Evolutionary conservation across 2,113 vertebrate species (phyloP), one percentile per base, ranked within the genome.

Genomic region (Phasianus colchicus): DNA sequence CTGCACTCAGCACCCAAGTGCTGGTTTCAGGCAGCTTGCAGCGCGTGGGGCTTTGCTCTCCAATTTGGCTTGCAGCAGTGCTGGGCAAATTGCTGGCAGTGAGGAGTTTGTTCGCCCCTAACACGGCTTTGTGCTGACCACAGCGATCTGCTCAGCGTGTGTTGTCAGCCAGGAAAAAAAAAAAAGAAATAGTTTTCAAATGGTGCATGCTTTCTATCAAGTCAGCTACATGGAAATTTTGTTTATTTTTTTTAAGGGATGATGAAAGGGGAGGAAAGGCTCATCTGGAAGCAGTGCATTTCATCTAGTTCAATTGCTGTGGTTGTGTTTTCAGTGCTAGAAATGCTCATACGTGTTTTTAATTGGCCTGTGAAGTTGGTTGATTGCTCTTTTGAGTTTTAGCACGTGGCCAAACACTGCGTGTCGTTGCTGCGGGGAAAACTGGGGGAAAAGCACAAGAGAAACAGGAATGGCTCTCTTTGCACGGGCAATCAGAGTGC

Each of bases 401-500:
- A 6, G 10, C 43, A 7, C 24, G n/a, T n/a, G 43, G 34, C 9
- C 66, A 65, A 14, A 50, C 1, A 1, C 16, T 54, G 34, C 9
- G 5, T 20, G n/a, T 7, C 36, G 45, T 50, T 15, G 25, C 15
- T 63, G 27, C 13, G 2, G 27, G 64, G 43, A 34, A 64, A 71
- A 67, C 2, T 0, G 52, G 32, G 19, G 63, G 66, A 34, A 29
- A 63, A 13, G 18, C 0, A 1, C 52, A 83, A 24, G 24, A 50
- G 2, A 48, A 93, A 42, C 1, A 40, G 25, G 67, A 86, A 10
- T 7, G 3, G 0, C 4, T 8, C 60, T 9, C 19, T 57, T 77
- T 70, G 29, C 0, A 9, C 3, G 0, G 3, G 1, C 8, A 17
- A 0, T 32, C 0, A 0, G 32, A 74, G 54, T 43, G 6, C 14